Evolutionary conservation across 2,888 invertebrate genomes (phyloP).

Genomic region (Daptonema setosum): DNA sequence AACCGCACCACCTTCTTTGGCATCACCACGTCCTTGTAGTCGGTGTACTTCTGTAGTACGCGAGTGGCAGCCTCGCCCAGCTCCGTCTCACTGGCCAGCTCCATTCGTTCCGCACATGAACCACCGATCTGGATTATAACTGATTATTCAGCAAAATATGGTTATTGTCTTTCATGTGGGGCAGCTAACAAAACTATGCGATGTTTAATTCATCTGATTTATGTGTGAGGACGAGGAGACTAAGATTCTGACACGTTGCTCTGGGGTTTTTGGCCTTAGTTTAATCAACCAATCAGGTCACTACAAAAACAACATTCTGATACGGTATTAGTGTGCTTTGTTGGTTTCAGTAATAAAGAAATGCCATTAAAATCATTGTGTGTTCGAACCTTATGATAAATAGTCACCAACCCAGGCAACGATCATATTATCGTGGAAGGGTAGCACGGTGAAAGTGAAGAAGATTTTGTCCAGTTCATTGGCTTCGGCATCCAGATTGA

Average conservation of each 20-base stretch:
- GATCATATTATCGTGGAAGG: neutral
- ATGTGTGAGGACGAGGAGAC: too few relatives aligned
- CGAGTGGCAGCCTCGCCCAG: neutral
- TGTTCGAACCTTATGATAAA: too few relatives aligned
- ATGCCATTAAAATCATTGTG: too few relatives aligned
- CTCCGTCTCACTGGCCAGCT: neutral
- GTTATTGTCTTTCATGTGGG: too few relatives aligned
- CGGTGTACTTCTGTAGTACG: neutral
- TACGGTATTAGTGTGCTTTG: too few relatives aligned
- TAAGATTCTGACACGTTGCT: too few relatives aligned
- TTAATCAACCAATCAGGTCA: too few relatives aligned
- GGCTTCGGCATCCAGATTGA: neutral
- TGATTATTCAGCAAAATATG: neutral
- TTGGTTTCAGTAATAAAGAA: too few relatives aligned
- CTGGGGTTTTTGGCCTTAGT: too few relatives aligned
- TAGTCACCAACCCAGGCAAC: neutral
- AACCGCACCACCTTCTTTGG: neutral
- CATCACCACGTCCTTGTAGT: neutral
- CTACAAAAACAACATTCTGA: too few relatives aligned
- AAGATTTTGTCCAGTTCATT: neutral
- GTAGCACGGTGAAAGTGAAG: neutral
- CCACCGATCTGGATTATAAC: neutral
- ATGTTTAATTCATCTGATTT: too few relatives aligned
- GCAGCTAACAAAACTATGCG: too few relatives aligned
- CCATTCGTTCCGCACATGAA: neutral